Percentiles rank a stretch among this genome's conserved stretches.
Evolutionary conservation across 2,113 vertebrate species (phyloP).

Genomic region (Centropristis striata): DNA sequence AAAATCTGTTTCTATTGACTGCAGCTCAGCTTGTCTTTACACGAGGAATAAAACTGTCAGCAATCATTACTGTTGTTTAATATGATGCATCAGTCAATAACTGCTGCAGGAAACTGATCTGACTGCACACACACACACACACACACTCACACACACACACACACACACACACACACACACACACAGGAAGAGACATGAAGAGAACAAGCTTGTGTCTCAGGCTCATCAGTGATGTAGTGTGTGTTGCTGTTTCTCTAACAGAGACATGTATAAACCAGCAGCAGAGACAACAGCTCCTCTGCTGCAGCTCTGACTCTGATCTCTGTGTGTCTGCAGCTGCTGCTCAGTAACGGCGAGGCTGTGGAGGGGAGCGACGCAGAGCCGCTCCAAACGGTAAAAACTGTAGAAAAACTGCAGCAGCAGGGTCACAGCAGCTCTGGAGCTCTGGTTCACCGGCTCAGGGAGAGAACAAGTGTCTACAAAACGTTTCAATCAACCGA

Average conservation of each 20-base stretch:
- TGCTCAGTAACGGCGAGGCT: conserved; percentile 35
- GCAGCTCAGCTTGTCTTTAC: background rate
- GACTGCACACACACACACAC: too few species aligned
- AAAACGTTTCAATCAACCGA: too few species aligned
- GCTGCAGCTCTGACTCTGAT: background rate
- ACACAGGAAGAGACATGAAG: too few species aligned
- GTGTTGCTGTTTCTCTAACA: too few species aligned
- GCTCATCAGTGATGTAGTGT: too few species aligned
- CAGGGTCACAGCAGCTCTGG: too few species aligned
- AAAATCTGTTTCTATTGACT: background rate
- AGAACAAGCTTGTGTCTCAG: too few species aligned
- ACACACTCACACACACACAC: too few species aligned
- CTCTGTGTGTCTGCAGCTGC: conserved; percentile 40
- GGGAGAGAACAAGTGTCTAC: too few species aligned
- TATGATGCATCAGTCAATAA: background rate
- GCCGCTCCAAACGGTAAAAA: conserved; percentile 69
- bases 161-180: too few species aligned
- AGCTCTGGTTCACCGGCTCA: too few species aligned
- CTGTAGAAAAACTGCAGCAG: too few species aligned
- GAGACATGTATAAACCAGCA: conserved; percentile 4
- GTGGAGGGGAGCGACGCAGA: conserved; percentile 53
- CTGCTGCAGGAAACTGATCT: background rate
- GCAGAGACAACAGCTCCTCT: conserved; percentile 17
- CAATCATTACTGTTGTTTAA: background rate
- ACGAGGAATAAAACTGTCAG: background rate